Conservation (phyloP, 2,797 vertebrate genomes). For the Molothrus aeneus region DNA sequence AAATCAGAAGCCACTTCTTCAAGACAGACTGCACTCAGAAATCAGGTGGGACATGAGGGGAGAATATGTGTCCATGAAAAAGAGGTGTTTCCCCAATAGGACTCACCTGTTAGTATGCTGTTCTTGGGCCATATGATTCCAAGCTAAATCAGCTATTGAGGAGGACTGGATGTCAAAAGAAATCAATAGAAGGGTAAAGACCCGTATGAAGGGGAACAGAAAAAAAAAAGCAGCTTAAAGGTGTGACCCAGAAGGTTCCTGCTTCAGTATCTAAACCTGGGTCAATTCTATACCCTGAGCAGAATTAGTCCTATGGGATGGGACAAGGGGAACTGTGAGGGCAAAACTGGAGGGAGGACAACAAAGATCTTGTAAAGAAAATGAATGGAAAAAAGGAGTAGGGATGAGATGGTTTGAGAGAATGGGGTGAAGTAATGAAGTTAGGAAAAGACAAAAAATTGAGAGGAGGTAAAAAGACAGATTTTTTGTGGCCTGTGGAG, state of each 20-base stretch:
- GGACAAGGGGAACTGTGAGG: neutral
- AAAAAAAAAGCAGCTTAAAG: neutral
- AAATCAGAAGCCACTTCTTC: neutral
- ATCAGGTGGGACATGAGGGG: neutral
- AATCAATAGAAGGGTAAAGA: neutral
- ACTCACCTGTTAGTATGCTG: neutral
- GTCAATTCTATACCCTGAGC: neutral
- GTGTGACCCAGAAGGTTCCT: neutral
- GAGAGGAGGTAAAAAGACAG: neutral
- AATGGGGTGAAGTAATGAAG: neutral
- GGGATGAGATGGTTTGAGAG: neutral
- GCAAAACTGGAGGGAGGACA: neutral
- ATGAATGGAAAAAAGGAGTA: neutral
- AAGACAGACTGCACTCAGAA: neutral
- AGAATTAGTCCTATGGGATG: neutral
- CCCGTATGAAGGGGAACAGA: neutral
- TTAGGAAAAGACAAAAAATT: neutral
- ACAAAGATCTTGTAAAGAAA: neutral
- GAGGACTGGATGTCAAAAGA: neutral
- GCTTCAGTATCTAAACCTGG: neutral
- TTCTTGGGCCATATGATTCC: neutral
- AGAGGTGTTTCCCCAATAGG: neutral
- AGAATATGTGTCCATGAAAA: neutral
- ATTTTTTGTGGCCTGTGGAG: neutral
- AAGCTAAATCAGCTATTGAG: neutral